Evolutionary conservation across 2,113 vertebrate genomes (phyloP).

Genomic region (Pangasianodon hypophthalmus): DNA sequence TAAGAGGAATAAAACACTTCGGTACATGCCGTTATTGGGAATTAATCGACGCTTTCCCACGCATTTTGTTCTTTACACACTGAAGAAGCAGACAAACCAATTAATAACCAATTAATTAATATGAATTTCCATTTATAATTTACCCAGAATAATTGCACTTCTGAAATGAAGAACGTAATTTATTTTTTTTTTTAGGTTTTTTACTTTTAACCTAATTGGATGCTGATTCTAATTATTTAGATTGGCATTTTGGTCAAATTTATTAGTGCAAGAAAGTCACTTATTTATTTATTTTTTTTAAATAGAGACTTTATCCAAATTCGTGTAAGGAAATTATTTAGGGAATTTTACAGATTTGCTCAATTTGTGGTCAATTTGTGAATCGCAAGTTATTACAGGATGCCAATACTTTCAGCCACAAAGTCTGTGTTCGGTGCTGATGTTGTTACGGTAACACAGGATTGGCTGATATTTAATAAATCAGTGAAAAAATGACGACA

Average conservation of each 20-base stretch:
- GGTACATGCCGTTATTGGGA: background rate
- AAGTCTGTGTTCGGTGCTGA: background rate
- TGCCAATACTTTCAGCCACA: no score
- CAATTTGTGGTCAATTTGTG: no score
- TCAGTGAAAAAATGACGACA: background rate
- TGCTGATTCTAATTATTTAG: no score
- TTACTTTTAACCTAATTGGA: no score
- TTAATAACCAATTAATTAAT: background rate
- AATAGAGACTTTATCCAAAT: no score
- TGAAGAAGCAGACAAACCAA: background rate
- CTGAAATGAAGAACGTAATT: background rate
- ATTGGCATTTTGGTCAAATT: no score
- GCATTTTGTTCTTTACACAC: background rate
- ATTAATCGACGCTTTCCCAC: background rate
- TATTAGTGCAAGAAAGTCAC: no score
- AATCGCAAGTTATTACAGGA: background rate
- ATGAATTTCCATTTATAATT: background rate
- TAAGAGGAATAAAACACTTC: background rate
- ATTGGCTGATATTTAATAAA: background rate
- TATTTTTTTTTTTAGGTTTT: no score
- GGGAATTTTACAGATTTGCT: background rate
- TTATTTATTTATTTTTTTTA: no score
- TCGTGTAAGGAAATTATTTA: no score
- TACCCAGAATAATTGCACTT: background rate
- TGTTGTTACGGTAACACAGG: background rate